Evolutionary conservation across 2,888 invertebrate genomes (phyloP).

Genomic region (Globia sparganii): DNA sequence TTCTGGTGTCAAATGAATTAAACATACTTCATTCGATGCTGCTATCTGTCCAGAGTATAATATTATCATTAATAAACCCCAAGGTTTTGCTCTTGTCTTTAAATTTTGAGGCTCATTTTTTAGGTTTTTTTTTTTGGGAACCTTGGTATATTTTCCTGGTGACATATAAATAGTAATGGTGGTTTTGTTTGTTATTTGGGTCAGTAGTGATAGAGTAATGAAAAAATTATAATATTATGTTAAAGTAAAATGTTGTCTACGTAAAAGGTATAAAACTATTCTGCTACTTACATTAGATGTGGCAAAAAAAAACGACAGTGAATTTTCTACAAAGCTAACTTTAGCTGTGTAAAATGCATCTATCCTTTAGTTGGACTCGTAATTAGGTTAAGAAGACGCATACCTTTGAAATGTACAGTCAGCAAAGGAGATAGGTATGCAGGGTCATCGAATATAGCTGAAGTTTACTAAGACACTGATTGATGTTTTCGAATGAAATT

Average conservation of each 20-base stretch:
- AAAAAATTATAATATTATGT: not conserved
- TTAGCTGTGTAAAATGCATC: no score
- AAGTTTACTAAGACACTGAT: no score
- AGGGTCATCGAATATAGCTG: no score
- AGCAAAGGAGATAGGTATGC: no score
- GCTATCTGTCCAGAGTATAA: constrained; percentile 77
- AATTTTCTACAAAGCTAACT: no score
- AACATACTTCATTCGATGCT: constrained; percentile 73
- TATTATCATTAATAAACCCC: constrained; percentile 82
- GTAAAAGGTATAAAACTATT: no score
- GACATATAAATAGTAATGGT: constrained; percentile 60
- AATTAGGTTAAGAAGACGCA: no score
- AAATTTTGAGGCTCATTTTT: constrained; percentile 37
- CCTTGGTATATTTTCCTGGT: constrained; percentile 59
- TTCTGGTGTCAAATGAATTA: constrained; percentile 81
- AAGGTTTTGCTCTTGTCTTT: constrained; percentile 64
- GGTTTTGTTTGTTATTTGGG: constrained; percentile 29
- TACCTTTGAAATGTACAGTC: no score
- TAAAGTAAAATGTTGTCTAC: not conserved
- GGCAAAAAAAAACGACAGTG: no score
- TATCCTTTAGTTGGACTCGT: no score
- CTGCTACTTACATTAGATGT: no score
- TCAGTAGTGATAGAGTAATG: constrained; percentile 15
- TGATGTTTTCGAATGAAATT: no score
- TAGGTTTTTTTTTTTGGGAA: constrained; percentile 35